These are phyloP conservation scores for Cladopsammia gracilis DNA, from an alignment of 64 coral and sea anemone genomes.

Conservation along the genomic window DNA sequence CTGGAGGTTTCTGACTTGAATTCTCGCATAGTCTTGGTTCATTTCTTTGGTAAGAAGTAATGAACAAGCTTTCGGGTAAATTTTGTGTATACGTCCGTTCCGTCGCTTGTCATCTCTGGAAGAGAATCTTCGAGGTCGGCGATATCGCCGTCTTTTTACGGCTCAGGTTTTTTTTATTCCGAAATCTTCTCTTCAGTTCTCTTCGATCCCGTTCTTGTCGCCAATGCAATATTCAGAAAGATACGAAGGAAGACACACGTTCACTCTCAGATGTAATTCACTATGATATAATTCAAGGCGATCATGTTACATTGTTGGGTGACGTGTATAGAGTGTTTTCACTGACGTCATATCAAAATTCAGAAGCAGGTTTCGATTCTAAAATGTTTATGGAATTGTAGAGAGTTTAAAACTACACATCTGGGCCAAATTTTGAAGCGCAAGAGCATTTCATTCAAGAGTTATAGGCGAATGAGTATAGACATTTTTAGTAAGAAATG, in stretches of 20 bases:
- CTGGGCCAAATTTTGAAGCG: no score
- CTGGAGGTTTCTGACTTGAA: slow-evolving; percentile 56
- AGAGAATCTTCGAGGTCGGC: slow-evolving; percentile 72
- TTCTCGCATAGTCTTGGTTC: slow-evolving; percentile 70
- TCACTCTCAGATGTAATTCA: no score
- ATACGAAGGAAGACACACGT: background rate
- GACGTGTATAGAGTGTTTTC: no score
- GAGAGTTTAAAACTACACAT: no score
- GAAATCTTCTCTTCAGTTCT: slow-evolving; percentile 37
- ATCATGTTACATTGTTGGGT: no score
- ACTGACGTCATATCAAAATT: no score
- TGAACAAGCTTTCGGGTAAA: slow-evolving; percentile 73
- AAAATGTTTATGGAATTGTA: no score
- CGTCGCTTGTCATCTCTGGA: slow-evolving; percentile 38
- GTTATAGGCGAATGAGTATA: no score
- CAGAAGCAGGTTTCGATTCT: no score
- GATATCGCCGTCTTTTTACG: slow-evolving; percentile 64
- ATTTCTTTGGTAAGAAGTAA: slow-evolving; percentile 83
- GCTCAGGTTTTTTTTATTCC: slow-evolving; percentile 57
- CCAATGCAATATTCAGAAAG: slow-evolving; percentile 51
- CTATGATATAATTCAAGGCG: no score
- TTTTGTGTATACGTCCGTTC: slow-evolving; percentile 50
- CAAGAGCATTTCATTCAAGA: no score
- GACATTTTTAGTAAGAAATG: no score
- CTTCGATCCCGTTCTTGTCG: slow-evolving; percentile 36